Conservation (phyloP, 2,888 invertebrate species). For the Platycheirus albimanus region DNA sequence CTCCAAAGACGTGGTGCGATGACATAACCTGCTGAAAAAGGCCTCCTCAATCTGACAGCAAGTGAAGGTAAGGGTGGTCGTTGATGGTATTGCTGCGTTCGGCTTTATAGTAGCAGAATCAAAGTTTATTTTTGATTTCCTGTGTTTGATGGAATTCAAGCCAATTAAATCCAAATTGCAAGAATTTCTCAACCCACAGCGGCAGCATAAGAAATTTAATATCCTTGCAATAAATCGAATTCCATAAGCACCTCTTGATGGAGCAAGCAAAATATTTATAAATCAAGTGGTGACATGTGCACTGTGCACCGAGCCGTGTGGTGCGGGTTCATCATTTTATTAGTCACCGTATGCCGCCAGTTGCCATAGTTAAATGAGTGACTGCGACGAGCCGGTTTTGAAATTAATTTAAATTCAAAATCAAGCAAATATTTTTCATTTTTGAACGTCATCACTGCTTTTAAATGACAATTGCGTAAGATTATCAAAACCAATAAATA, state of each 20-base stretch:
- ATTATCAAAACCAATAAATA: conserved; percentile 33
- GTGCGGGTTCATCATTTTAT: conserved; percentile 14
- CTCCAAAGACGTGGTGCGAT: neutral
- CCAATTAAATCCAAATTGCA: neutral
- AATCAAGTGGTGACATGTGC: neutral
- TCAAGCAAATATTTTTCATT: neutral
- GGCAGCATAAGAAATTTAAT: conserved; percentile 6
- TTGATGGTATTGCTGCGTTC: no score
- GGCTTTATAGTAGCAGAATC: neutral
- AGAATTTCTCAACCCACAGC: neutral
- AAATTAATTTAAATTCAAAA: neutral
- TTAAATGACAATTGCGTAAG: conserved; percentile 30
- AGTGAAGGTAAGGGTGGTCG: neutral
- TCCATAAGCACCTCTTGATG: neutral
- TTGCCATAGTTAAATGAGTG: neutral
- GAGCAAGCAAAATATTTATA: neutral
- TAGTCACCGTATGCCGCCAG: neutral
- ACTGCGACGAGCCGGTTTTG: neutral
- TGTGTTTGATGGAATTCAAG: conserved; percentile 10
- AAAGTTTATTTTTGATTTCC: conserved; percentile 20
- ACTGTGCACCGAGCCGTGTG: no score
- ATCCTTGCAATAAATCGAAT: conserved; percentile 12
- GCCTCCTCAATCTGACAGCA: neutral
- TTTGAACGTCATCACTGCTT: conserved; percentile 23
- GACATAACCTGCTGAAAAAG: conserved; percentile 14